Conservation (phyloP, 2,888 invertebrate species). For the Drosophila bunnanda region DNA sequence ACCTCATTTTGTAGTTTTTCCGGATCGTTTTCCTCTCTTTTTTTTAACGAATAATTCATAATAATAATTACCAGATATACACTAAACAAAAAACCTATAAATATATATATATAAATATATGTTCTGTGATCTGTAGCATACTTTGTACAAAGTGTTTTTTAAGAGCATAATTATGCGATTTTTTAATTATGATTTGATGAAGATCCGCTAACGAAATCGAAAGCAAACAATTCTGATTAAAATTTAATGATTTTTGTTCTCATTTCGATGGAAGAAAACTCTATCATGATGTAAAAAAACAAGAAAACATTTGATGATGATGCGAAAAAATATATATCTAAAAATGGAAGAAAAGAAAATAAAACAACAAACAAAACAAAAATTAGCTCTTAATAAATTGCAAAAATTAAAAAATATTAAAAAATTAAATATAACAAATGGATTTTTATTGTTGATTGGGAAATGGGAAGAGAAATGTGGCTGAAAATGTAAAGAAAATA, state of each 20-base stretch:
- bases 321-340: slow-evolving; percentile 41
- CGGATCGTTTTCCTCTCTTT: slow-evolving; percentile 28
- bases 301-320: slow-evolving; percentile 42
- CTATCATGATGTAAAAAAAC: slow-evolving; percentile 37
- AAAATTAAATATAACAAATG: slow-evolving; percentile 23
- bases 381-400: slow-evolving; percentile 67
- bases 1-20: slow-evolving; percentile 47
- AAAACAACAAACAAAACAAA: slow-evolving; percentile 48
- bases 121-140: slow-evolving; percentile 85
- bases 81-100: slow-evolving; percentile 42
- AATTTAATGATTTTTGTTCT: slow-evolving; percentile 31
- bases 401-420: slow-evolving; percentile 58
- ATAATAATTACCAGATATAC: slow-evolving; percentile 50
- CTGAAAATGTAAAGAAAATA: too few relatives aligned
- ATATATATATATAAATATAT: slow-evolving; percentile 73
- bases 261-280: slow-evolving; percentile 37
- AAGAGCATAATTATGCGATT: slow-evolving; percentile 77
- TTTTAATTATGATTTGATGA: slow-evolving; percentile 45
- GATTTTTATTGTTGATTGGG: slow-evolving; percentile 18
- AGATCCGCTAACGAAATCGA: slow-evolving; percentile 33
- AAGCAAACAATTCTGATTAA: slow-evolving; percentile 11
- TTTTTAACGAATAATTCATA: slow-evolving; percentile 55
- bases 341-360: slow-evolving; percentile 30
- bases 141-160: slow-evolving; percentile 84
- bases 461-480: too few relatives aligned